Base-by-base conservation (phyloP, 2,797 vertebrate species). In the Halcyon chelicuti region DNA sequence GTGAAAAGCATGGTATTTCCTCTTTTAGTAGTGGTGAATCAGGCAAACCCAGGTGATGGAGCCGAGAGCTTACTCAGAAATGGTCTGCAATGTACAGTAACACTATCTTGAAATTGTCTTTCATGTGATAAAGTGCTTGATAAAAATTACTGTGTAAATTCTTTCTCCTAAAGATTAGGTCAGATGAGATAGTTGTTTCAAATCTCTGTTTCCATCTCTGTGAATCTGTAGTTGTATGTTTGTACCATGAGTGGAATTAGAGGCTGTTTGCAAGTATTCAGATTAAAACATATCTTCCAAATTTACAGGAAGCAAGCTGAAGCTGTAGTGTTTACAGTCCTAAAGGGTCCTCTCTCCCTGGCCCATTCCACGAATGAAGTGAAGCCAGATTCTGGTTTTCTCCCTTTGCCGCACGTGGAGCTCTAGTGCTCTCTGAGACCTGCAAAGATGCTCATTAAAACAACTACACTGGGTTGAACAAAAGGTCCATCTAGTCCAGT, bases 141-240 rank as follows among this genome's bases (percentile, higher is more conserved):
- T 67, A 89, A 89, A 92, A 94, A 76, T 47, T 79, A 46, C 44
- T 82, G 31, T 73, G 63, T 76, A 71, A 51, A 60, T 82, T 87
- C 87, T 91, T 87, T 92, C 54, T 83, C 63, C 70, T 73, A 74
- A 94, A 80, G 33, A 61, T 88, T 90, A 92, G 80, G 76, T 90
- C 94, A 92, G 66, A 92, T 81, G 83, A 88, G 84, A 73, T 12
- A 3, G 28, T 63, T 76, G 55, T 87, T 96, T 91, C 84, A 91
- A 91, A 92, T 90, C 84, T 44, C 42, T 78, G 89, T 91, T 89
- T 89, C 55, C 55, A 82, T 35, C 19, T 39, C 39, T 70, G 42
- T 78, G 77, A 93, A 92, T 84, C 58, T 78, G 74, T 75, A 88
- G 29, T 61, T 68, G 25, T 75, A 60, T 70, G 44, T 70, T 73